phyloP scores from a whole-genome alignment of 1,140 invertebrate species.

The Cardiocondyla obscurior region DNA sequence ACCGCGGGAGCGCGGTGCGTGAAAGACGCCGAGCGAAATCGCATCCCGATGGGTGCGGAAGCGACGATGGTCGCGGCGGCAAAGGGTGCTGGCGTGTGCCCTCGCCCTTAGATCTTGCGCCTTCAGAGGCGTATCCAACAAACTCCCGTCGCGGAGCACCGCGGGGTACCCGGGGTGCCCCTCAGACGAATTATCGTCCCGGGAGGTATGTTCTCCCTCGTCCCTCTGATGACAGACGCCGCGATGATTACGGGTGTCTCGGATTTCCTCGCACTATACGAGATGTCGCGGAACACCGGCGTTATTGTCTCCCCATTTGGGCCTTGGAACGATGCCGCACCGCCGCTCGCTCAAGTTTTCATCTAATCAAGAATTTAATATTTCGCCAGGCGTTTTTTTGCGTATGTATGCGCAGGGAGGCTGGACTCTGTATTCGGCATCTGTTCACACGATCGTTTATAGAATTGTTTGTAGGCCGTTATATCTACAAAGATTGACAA shows the following conservation, averaged over 20 bases:
- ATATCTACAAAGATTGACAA: neutral
- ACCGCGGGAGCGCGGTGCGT: slow-evolving; percentile 34
- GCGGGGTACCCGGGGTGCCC: slow-evolving; percentile 74
- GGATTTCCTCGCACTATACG: slow-evolving; percentile 80
- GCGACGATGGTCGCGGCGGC: slow-evolving; percentile 52
- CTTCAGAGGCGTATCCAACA: slow-evolving; percentile 78
- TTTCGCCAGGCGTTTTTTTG: neutral
- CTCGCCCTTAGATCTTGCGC: slow-evolving; percentile 72
- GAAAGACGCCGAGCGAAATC: slow-evolving; percentile 66
- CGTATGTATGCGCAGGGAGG: neutral
- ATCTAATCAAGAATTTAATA: slow-evolving; percentile 22
- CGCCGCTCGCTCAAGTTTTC: neutral
- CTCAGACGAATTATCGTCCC: slow-evolving; percentile 76
- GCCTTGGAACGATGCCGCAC: slow-evolving; percentile 64
- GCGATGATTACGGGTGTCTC: slow-evolving; percentile 81
- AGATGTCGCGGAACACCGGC: slow-evolving; percentile 60
- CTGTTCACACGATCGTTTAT: slow-evolving; percentile 1
- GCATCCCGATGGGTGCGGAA: slow-evolving; percentile 60
- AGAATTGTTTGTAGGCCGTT: neutral
- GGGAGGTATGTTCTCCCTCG: slow-evolving; percentile 58
- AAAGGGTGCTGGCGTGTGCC: slow-evolving; percentile 71
- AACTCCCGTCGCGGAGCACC: slow-evolving; percentile 75
- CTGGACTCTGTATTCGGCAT: neutral
- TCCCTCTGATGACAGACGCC: slow-evolving; percentile 42
- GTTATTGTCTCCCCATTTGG: slow-evolving; percentile 61